Evolutionary conservation across 30 jellyfish, hydroid and myxozoan genomes (phyloP), one percentile per base, ranked within the genome.

Genomic region (Morbakka virulenta): DNA sequence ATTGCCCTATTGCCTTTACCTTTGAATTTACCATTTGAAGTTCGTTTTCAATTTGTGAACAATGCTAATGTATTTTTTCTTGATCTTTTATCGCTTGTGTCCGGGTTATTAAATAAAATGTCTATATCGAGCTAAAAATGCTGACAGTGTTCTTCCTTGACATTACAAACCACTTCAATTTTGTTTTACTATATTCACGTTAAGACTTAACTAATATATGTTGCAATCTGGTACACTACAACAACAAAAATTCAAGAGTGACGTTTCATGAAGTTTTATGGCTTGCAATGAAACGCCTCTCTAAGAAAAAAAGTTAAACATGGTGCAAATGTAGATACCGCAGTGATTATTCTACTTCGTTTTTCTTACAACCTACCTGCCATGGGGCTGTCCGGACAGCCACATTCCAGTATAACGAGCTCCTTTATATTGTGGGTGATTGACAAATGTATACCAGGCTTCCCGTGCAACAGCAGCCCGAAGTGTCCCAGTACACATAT

Each of bases 401-500:
- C 98, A 92, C 98, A 85, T 84, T 12, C 98, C 98, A 21, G 75
- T 71, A 74, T 85, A 92, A 12, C 52, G 34, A 22, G 98, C 98
- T 1, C 74, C 64, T 77, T 76, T 85, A 74, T 79, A 92, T 33
- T 41, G 74, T 65, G 51, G 31, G 67, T 85, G 95, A 69, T 85
- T 80, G 32, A 80, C 52, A 79, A 76, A 92, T 2, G 74, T 70
- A 67, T 92, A 92, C 30, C 94, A 33, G 25, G 98, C 98, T 69
- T 92, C 98, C 62, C 98, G 89, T 17, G 96, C 96, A 74, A 79
- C 94, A 2, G 98, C 98, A 4, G 96, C 98, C 27, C 76, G 74
- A 62, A 92, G 72, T 30, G 77, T 62, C 35, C 98, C 98, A 34
- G 98, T 72, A 1, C 51, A 17, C 30, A 93, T 50, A 52, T 85